These are phyloP conservation scores for Lottia scabra DNA, from an alignment of 2,888 invertebrate species.

Conservation along the genomic window DNA sequence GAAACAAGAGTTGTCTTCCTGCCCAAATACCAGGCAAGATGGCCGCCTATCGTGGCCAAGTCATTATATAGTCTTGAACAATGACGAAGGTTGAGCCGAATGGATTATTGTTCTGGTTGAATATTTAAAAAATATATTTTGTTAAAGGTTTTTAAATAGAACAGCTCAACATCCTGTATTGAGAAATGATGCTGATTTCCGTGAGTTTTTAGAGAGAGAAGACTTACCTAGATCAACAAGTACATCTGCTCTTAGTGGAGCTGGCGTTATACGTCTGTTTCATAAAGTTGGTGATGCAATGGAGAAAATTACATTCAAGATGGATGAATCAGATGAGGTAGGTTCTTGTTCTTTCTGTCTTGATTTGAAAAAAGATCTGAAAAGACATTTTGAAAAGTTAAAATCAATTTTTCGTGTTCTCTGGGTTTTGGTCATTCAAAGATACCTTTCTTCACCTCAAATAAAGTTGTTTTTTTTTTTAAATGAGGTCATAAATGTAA, in stretches of 20 bases:
- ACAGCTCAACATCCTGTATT: conserved; percentile 64
- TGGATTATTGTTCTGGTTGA: too few species aligned
- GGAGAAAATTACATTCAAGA: conserved; percentile 97
- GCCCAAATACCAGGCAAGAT: too few species aligned
- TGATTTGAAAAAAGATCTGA: background rate
- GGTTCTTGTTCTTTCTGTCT: conserved; percentile 4
- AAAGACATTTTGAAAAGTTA: background rate
- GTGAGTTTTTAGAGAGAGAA: conserved; percentile 95
- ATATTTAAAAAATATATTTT: background rate
- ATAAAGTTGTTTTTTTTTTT: too few species aligned
- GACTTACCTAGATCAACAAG: conserved; percentile 95
- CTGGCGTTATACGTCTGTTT: conserved; percentile 93
- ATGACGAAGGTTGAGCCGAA: too few species aligned
- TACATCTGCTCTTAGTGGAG: conserved; percentile 95
- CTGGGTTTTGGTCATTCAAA: too few species aligned
- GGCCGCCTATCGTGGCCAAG: too few species aligned
- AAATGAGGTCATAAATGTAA: too few species aligned
- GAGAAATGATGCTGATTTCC: conserved; percentile 89
- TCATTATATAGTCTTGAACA: too few species aligned
- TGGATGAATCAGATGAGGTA: conserved; percentile 98
- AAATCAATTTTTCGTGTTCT: too few species aligned
- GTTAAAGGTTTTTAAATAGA: conserved; percentile 62
- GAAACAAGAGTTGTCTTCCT: too few species aligned
- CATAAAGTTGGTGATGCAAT: conserved; percentile 97
- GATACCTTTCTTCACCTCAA: too few species aligned